phyloP scores from a whole-genome alignment of 2,888 invertebrate species.

The Tetanocera ferruginea region DNA sequence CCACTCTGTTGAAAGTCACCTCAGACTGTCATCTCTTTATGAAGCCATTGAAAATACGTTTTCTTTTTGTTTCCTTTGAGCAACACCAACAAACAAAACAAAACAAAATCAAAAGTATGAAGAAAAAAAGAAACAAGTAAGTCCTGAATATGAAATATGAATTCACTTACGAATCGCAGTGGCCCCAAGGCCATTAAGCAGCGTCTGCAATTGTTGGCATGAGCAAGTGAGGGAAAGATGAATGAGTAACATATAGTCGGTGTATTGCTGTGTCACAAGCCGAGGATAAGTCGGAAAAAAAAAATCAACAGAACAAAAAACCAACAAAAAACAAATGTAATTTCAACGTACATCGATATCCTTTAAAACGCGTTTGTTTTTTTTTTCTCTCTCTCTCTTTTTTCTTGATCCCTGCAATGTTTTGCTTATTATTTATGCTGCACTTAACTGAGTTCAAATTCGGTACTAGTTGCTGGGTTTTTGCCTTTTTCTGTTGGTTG shows the following conservation, averaged over 20 bases:
- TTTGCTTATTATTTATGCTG: constrained; percentile 52
- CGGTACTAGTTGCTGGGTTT: neutral
- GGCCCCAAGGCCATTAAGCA: constrained; percentile 63
- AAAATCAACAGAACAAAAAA: neutral
- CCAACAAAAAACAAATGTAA: constrained; percentile 15
- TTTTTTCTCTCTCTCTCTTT: neutral
- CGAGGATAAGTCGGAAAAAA: neutral
- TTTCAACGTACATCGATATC: constrained; percentile 36
- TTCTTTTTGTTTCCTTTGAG: constrained; percentile 24
- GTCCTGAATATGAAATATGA: constrained; percentile 65
- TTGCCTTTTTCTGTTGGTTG: constrained; percentile 12
- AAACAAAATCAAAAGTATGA: constrained; percentile 25
- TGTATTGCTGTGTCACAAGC: neutral
- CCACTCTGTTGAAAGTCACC: neutral
- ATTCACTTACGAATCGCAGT: constrained; percentile 66
- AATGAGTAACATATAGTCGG: neutral
- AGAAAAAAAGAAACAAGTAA: constrained; percentile 12
- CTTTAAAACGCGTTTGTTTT: constrained; percentile 36
- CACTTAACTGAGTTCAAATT: constrained; percentile 49
- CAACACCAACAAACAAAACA: constrained; percentile 37
- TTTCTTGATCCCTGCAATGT: constrained; percentile 9
- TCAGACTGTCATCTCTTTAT: constrained; percentile 20
- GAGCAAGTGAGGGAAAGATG: neutral
- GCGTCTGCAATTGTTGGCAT: constrained; percentile 21
- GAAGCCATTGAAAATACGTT: constrained; percentile 19